Evolutionary conservation across 2,113 vertebrate species (phyloP).

Genomic region (Acinonyx jubatus): DNA sequence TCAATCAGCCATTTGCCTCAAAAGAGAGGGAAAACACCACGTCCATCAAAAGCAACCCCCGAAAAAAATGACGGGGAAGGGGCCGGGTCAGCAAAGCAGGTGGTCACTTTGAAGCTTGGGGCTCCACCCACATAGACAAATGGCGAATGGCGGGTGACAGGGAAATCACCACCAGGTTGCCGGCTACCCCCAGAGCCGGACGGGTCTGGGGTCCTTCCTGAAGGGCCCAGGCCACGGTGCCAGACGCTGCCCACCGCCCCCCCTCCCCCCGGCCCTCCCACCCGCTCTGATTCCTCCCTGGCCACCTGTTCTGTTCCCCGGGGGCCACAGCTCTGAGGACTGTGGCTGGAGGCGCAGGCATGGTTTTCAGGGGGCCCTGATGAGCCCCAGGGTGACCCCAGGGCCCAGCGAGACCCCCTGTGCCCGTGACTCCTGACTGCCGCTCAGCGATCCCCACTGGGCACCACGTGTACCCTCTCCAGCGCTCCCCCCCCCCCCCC

Average conservation of each 20-base stretch:
- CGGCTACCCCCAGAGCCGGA: rapidly evolving
- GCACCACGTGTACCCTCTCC: no score
- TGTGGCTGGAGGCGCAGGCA: not conserved
- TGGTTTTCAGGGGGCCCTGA: not conserved
- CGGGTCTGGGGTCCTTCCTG: rapidly evolving
- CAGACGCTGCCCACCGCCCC: rapidly evolving
- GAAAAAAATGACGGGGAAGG: constrained; percentile 59
- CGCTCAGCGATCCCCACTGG: rapidly evolving
- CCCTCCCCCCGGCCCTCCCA: rapidly evolving
- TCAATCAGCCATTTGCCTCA: constrained; percentile 87
- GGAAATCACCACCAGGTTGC: not conserved
- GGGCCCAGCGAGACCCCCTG: not conserved
- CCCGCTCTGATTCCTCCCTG: not conserved
- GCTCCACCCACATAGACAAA: not conserved
- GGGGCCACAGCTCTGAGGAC: not conserved
- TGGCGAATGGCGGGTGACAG: not conserved
- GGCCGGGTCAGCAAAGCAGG: constrained; percentile 12
- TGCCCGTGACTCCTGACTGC: not conserved
- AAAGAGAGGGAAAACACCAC: constrained; percentile 76
- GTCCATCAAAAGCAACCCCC: constrained; percentile 56
- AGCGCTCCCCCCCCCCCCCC: no score
- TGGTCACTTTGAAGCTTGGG: constrained; percentile 40
- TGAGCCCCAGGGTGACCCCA: not conserved
- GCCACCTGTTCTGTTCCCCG: rapidly evolving
- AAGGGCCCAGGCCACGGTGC: rapidly evolving